phyloP scores from a whole-genome alignment of 1,140 invertebrate genomes.

The Cyphomyrmex costatus region DNA sequence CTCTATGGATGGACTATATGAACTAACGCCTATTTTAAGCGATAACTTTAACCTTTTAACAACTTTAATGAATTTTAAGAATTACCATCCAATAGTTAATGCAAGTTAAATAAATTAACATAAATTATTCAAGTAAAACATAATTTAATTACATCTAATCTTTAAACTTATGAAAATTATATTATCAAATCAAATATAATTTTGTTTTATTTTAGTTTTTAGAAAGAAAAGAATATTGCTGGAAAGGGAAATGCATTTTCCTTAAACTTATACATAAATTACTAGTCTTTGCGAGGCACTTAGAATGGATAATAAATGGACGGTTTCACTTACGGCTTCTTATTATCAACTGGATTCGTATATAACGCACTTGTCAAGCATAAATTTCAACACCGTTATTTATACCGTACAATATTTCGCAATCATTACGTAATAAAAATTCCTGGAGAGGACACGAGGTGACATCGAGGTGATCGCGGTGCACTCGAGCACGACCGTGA shows the following conservation, averaged over 20 bases:
- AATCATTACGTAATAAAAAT: conserved; percentile 35
- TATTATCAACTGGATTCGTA: conserved; percentile 17
- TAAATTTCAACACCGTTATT: conserved; percentile 44
- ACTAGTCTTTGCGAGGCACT: not conserved
- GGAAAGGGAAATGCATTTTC: not conserved
- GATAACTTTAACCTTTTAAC: conserved; percentile 20
- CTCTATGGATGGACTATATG: not conserved
- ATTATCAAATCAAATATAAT: not conserved
- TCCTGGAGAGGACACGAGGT: conserved; percentile 9
- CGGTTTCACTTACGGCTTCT: conserved; percentile 19
- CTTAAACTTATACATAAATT: conserved; percentile 9
- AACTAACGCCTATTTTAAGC: not conserved
- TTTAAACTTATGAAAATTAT: not conserved
- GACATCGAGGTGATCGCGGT: not conserved
- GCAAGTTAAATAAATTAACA: no score
- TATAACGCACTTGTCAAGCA: conserved; percentile 4
- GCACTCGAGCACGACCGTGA: not conserved
- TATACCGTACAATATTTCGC: conserved; percentile 48
- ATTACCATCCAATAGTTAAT: not conserved
- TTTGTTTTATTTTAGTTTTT: not conserved
- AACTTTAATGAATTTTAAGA: conserved; percentile 25
- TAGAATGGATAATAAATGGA: conserved; percentile 30
- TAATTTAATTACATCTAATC: not conserved
- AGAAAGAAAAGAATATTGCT: not conserved
- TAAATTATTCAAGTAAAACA: not conserved